Conservation (phyloP, 35 echinoderm and acorn worm species). For the Diadema setosum region DNA sequence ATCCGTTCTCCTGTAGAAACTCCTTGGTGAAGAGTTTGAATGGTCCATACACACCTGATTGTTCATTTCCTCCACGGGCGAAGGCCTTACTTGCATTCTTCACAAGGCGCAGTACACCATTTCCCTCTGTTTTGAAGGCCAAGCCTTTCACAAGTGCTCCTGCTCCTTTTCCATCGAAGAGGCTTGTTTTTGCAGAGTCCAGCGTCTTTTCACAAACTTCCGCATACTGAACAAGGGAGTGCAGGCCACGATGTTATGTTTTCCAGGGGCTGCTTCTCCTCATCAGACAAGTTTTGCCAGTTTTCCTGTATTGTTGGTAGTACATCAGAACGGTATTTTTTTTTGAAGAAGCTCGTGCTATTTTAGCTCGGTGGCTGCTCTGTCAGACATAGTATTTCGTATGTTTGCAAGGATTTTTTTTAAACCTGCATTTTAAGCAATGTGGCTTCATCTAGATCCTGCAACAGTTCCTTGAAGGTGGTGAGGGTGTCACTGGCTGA, state of each 20-base stretch:
- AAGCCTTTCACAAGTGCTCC: background rate
- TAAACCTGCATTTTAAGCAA: background rate
- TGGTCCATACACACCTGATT: background rate
- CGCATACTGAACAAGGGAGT: background rate
- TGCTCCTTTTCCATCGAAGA: background rate
- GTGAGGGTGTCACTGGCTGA: conserved; percentile 29
- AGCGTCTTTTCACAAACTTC: background rate
- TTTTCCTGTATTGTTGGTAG: background rate
- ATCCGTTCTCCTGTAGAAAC: background rate
- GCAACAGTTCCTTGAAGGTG: conserved; percentile 20
- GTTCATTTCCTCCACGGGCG: conserved; percentile 12
- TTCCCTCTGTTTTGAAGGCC: background rate
- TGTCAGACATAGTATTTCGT: conserved; percentile 45
- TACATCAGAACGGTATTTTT: background rate
- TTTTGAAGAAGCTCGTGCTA: background rate
- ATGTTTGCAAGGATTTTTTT: conserved; percentile 18
- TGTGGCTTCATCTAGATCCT: conserved; percentile 16
- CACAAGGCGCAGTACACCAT: background rate
- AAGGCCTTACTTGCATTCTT: conserved; percentile 24
- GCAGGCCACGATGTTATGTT: background rate
- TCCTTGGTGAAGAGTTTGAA: conserved; percentile 8
- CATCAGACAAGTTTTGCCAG: background rate
- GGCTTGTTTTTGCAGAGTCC: background rate
- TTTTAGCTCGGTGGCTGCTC: conserved; percentile 33
- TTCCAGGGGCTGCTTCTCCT: background rate